Percentiles rank a stretch among this genome's conserved stretches.
Conservation (phyloP, 2,888 invertebrate species). For the Lasioglossum marginatum region DNA sequence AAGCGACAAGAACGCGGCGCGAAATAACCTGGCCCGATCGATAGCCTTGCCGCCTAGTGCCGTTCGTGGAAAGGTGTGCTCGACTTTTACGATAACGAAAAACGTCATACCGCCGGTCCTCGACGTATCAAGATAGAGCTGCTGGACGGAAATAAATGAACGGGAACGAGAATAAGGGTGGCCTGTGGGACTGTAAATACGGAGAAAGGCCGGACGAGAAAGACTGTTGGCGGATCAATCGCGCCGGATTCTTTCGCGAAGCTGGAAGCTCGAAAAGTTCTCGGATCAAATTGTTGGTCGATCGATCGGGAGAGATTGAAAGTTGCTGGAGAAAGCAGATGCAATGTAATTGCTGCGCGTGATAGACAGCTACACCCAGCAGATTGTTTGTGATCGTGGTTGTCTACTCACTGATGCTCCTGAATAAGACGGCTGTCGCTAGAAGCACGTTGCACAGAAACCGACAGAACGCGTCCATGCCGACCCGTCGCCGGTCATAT, state of each 20-base stretch:
- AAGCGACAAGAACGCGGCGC: background rate
- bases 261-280: background rate
- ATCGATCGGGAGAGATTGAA: slow-evolving; percentile 31
- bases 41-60: background rate
- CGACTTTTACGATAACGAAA: slow-evolving; percentile 5
- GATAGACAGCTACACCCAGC: slow-evolving; percentile 29
- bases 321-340: slow-evolving; percentile 10
- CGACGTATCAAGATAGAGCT: background rate
- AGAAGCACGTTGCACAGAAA: slow-evolving; percentile 77
- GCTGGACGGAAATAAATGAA: slow-evolving; percentile 24
- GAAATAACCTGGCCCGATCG: slow-evolving; percentile 29
- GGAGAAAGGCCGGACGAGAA: background rate
- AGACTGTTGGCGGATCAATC: slow-evolving; percentile 25
- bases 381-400: slow-evolving; percentile 23
- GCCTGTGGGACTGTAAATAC: slow-evolving; percentile 21
- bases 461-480: slow-evolving; percentile 78
- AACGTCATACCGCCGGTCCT: background rate
- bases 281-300: slow-evolving; percentile 5
- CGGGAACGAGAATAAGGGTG: slow-evolving; percentile 13
- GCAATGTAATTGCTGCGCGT: slow-evolving; percentile 41
- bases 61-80: background rate
- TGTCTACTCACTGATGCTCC: slow-evolving; percentile 79
- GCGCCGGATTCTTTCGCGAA: slow-evolving; percentile 11
- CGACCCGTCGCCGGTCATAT: slow-evolving; percentile 74
- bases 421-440: slow-evolving; percentile 74